Base-by-base conservation (phyloP, 2,797 vertebrate genomes). In the Tympanoctomys barrerae region DNA sequence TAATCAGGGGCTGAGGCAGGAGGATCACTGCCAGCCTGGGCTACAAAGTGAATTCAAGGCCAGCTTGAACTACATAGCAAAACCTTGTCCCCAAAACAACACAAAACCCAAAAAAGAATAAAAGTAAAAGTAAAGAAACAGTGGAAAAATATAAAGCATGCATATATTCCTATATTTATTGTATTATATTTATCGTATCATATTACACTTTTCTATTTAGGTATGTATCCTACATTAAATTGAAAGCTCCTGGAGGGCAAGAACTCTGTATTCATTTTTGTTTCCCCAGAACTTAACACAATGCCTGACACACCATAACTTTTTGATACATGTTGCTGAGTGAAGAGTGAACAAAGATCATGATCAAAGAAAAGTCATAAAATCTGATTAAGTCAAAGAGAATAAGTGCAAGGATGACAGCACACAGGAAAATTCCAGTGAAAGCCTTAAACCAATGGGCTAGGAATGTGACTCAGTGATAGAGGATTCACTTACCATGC, bases 341-440 rank as follows among this genome's bases (percentile, higher is more conserved):
- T 80, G 19, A 80, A 77, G 73, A 82, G n/a, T 89, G 39, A 95
- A 94, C 42, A 94, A 52, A 49, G 8, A 31, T 59, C 46, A 83
- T 61, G 21, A 68, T 19, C 7, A 87, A 75, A 36, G 21, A 83
- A 28, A 22, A 71, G 33, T 64, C 80, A 95, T 68, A 95, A 86
- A 95, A 87, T 93, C n/a, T 61, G 42, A 73, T 22, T 49, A 57
- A 88, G 91, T 80, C 39, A 93, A 89, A 39, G n/a, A 89, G 2
- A 46, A 12, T 10, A 73, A 13, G 7, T 66, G 21, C 70, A 93
- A 71, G 46, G 49, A 73, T 64, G 33, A 61, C 36, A 42, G 5
- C 61, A 82, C 70, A 92, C 81, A 88, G 68, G 2, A 95, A 92
- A 11, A 92, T 14, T 80, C 22, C 49, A 84, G 28, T 18, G 61